Evolutionary conservation across 2,888 invertebrate species (phyloP).

Genomic region (Drosophila neonasuta): DNA sequence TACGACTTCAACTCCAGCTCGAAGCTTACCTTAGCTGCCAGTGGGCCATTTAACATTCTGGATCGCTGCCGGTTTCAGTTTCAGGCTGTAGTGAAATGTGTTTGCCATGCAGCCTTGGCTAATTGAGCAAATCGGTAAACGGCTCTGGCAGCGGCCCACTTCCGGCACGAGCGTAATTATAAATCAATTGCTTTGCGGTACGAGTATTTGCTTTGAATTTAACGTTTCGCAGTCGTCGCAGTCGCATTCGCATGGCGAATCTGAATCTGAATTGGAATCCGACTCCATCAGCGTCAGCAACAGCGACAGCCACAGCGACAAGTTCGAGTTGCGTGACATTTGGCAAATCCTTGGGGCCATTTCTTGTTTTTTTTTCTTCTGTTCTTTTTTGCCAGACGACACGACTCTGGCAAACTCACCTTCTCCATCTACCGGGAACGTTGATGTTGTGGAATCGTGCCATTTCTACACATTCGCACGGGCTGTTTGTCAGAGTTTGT

Average conservation of each 20-base stretch:
- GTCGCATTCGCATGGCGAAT: slow-evolving; percentile 4
- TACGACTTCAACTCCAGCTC: not conserved
- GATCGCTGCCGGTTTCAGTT: slow-evolving; percentile 34
- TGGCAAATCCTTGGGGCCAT: slow-evolving; percentile 61
- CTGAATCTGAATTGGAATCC: slow-evolving; percentile 12
- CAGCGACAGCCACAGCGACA: slow-evolving; percentile 19
- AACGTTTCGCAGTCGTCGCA: slow-evolving; percentile 16
- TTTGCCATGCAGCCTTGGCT: slow-evolving; percentile 50
- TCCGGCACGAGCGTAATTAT: slow-evolving; percentile 64
- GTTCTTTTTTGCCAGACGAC: slow-evolving; percentile 13
- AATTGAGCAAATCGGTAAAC: slow-evolving; percentile 67
- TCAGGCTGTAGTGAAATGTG: slow-evolving; percentile 29
- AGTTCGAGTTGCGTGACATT: slow-evolving; percentile 71
- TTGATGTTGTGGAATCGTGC: slow-evolving; percentile 41
- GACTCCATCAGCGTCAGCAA: slow-evolving; percentile 33
- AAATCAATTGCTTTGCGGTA: slow-evolving; percentile 67
- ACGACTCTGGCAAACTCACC: not conserved
- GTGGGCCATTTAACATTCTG: slow-evolving; percentile 33
- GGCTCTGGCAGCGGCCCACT: slow-evolving; percentile 43
- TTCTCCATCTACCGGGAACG: no score
- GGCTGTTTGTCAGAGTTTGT: slow-evolving; percentile 56
- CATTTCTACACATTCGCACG: slow-evolving; percentile 50
- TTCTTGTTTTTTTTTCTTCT: slow-evolving; percentile 16
- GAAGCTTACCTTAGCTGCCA: slow-evolving; percentile 1
- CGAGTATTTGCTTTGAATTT: slow-evolving; percentile 51